Base-by-base conservation (phyloP, 1,140 invertebrate genomes). In the Lepidostoma basale region DNA sequence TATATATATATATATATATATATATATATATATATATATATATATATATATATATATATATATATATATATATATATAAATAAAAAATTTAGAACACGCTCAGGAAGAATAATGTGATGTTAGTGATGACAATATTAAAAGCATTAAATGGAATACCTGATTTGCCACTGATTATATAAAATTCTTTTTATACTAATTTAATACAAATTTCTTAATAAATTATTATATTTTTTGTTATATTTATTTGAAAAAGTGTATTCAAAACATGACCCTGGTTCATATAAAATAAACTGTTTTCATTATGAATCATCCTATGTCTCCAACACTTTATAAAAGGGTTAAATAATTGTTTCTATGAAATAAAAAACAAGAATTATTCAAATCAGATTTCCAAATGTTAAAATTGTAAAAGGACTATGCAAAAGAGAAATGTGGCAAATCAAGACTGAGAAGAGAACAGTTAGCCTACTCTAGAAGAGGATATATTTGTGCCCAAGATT, bases 401-500 rank as follows among this genome's bases (percentile, higher is more conserved):
- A 39, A 9, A 39, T 39, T 39, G n/a, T n/a, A n/a, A 9, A 39
- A 39, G 9, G 9, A 39, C n/a, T 9, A 39, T 39, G 9, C 36
- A 39, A 39, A 9, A 9, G n/a, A 39, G 14, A 18, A 18, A n/a
- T n/a, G 58, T 45, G 42, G 42, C 58, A 60, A 42, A 42, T 60
- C 42, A 42, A 42, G 42, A 28, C 0, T 25, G 6, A 18, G 8
- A 42, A 52, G 30, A 22, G 28, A 52, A 52, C 30, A 62, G 42
- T 45, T 52, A 49, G 62, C 62, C 62, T 64, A 64, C 30, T 23
- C 59, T 62, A 62, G 40, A 49, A 64, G 59, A 64, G 23, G 28
- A 47, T 40, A 47, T 64, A 30, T 64, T 64, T 64, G 62, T 64
- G 62, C 62, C 62, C 62, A 52, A 64, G 62, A 64, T 64, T 64